Conservation (phyloP, 2,797 vertebrate species). For the Petrocephalus schoutedeni region DNA sequence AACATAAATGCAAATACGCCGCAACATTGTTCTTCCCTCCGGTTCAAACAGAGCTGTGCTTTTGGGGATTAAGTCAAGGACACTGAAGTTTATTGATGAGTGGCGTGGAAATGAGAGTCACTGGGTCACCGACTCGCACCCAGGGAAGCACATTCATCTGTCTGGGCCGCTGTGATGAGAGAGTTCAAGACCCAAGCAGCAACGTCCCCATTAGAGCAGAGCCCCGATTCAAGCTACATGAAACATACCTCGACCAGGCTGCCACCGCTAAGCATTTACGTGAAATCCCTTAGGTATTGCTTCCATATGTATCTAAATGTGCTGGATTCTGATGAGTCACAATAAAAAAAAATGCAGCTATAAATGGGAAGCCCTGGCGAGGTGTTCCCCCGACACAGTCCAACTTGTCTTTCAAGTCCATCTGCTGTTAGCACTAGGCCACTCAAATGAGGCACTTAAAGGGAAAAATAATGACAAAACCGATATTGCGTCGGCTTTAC, state of each 20-base stretch:
- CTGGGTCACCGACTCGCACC: not conserved
- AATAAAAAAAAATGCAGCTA: not conserved
- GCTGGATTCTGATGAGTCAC: not conserved
- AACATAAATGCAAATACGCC: conserved; percentile 76
- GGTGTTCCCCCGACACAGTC: not conserved
- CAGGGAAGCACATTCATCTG: not conserved
- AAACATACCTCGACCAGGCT: not conserved
- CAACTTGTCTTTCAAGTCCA: conserved; percentile 16
- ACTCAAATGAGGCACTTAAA: not conserved
- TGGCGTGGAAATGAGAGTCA: conserved; percentile 59
- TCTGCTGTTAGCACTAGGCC: not conserved
- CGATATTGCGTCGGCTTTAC: conserved; percentile 5
- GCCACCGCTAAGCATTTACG: not conserved
- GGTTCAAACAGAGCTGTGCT: conserved; percentile 70
- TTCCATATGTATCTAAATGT: not conserved
- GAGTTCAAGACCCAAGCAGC: not conserved
- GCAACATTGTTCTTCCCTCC: conserved; percentile 64
- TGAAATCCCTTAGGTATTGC: not conserved
- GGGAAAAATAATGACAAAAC: not conserved
- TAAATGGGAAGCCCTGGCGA: not conserved
- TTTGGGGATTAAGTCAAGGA: conserved; percentile 72
- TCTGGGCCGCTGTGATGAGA: not conserved
- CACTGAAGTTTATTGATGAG: conserved; percentile 70
- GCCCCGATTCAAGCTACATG: not conserved
- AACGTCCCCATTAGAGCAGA: not conserved